Percentiles rank a stretch among this genome's conserved stretches.
Evolutionary conservation across 2,113 vertebrate genomes (phyloP).

Genomic region (human): GRCh38 chr9:102143501-102144000

Average conservation of each 20-base stretch:
- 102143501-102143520: not conserved
- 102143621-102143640: not conserved
- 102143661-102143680: conserved; percentile 22
- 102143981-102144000: not conserved
- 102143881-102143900: not conserved
- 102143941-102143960: not conserved
- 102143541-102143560: not conserved
- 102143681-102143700: not conserved
- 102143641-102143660: not conserved
- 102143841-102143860: not conserved
- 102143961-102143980: not conserved
- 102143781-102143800: not conserved
- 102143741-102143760: not conserved
- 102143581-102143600: not conserved
- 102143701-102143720: not conserved
- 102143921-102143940: not conserved
- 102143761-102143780: not conserved
- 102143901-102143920: not conserved
- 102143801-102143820: not conserved
- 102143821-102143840: not conserved
- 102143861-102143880: not conserved
- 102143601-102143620: conserved; percentile 7
- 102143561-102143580: not conserved
- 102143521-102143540: not conserved
- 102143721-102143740: conserved; percentile 16